These are phyloP conservation scores for Dunckerocampus dactyliophorus DNA, from an alignment of 2,113 vertebrate species.

Conservation along the genomic window DNA sequence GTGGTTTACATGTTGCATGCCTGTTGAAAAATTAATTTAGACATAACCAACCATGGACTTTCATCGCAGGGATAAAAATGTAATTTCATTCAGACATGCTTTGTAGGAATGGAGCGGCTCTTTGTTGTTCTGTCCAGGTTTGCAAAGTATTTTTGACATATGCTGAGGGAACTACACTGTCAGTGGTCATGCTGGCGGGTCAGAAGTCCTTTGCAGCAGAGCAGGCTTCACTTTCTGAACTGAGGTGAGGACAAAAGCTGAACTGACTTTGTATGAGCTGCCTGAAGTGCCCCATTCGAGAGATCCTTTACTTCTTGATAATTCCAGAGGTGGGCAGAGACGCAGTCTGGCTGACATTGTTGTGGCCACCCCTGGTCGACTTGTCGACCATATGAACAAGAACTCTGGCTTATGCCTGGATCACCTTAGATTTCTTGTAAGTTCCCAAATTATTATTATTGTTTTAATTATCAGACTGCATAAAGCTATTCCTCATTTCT, in stretches of 20 bases:
- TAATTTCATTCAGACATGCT: background rate
- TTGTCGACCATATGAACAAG: constrained; percentile 91
- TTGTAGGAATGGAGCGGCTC: background rate
- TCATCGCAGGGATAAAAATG: background rate
- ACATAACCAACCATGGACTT: background rate
- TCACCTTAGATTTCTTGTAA: constrained; percentile 89
- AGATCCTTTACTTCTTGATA: background rate
- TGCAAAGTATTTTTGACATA: constrained; percentile 86
- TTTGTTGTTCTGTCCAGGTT: constrained; percentile 69
- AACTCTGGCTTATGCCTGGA: constrained; percentile 79
- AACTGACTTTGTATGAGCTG: background rate
- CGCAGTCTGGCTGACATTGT: constrained; percentile 87
- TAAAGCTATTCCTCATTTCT: too few relatives aligned
- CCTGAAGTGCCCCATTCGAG: background rate
- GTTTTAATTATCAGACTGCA: background rate
- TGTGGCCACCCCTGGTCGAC: constrained; percentile 89
- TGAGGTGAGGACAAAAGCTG: constrained; percentile 66
- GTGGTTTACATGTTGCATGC: background rate
- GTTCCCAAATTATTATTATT: constrained; percentile 22
- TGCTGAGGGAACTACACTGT: constrained; percentile 77
- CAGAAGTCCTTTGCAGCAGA: constrained; percentile 85
- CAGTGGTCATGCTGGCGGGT: constrained; percentile 81
- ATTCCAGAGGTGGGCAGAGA: constrained; percentile 60
- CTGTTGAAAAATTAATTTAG: too few relatives aligned
- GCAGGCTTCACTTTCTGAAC: constrained; percentile 79